Evolutionary conservation across 2,113 vertebrate genomes (phyloP).

Genomic region (Illadopsis cleaveri): DNA sequence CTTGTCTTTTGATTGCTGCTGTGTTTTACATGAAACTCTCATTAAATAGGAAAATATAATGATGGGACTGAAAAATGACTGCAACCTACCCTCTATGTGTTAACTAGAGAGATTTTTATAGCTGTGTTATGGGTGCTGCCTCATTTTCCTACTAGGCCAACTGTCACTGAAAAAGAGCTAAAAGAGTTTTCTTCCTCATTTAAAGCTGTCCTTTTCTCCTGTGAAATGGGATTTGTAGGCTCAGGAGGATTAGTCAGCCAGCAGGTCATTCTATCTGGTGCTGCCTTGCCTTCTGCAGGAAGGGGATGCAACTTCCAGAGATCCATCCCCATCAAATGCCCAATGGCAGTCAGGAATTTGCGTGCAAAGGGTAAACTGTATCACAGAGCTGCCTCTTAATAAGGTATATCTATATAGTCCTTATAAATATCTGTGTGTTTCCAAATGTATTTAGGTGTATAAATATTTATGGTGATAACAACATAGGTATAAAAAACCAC

Average conservation of each 20-base stretch:
- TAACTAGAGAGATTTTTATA: neutral
- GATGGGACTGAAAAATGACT: neutral
- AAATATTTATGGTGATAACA: neutral
- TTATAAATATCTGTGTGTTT: neutral
- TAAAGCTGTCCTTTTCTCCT: neutral
- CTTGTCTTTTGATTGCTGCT: neutral
- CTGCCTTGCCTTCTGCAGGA: neutral
- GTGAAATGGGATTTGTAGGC: accelerated
- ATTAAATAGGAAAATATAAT: neutral
- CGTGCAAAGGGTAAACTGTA: neutral
- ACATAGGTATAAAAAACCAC: neutral
- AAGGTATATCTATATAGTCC: neutral
- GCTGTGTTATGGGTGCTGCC: neutral
- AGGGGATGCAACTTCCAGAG: neutral
- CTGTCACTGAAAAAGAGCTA: neutral
- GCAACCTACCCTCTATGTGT: neutral
- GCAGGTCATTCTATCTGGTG: accelerated
- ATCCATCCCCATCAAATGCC: neutral
- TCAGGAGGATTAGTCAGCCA: neutral
- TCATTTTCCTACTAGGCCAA: neutral
- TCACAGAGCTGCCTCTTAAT: neutral
- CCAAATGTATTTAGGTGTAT: neutral
- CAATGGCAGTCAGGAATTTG: neutral
- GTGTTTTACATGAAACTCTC: neutral
- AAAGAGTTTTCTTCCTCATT: neutral